phyloP scores from a whole-genome alignment of 2,113 vertebrate genomes.

The Rhipidura dahli region DNA sequence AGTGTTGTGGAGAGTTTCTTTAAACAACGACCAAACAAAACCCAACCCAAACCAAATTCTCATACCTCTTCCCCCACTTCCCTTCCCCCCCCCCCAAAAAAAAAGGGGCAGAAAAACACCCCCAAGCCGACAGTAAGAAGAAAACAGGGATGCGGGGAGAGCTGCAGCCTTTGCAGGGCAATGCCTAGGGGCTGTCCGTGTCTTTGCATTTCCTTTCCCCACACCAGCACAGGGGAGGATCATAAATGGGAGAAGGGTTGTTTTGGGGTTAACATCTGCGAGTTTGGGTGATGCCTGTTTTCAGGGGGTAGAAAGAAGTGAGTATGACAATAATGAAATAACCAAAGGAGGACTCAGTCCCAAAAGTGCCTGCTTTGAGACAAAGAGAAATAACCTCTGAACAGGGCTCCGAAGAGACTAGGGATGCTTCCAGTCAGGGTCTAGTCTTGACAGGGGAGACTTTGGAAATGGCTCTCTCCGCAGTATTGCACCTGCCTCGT shows the following conservation, averaged over 20 bases:
- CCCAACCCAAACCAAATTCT: neutral
- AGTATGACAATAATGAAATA: neutral
- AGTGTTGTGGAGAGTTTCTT: neutral
- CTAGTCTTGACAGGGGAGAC: neutral
- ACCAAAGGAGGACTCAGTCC: neutral
- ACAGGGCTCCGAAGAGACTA: neutral
- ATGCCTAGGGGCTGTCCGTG: neutral
- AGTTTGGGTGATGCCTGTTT: neutral
- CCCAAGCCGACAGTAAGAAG: too few species aligned
- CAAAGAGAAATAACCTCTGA: neutral
- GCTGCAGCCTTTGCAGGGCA: neutral
- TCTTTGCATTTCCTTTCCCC: neutral
- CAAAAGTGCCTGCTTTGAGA: neutral
- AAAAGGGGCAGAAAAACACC: fast-evolving
- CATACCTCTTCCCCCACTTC: too few species aligned
- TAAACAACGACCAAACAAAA: neutral
- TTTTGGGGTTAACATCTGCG: neutral
- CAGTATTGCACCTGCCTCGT: neutral
- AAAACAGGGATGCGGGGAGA: neutral
- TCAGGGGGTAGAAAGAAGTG: neutral
- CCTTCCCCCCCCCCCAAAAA: fast-evolving
- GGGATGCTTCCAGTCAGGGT: neutral
- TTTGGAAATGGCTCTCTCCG: neutral
- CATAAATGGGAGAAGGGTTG: neutral
- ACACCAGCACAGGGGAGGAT: neutral